A percentile compares a stretch with the other conserved stretches of the same genome.
phyloP scores from a whole-genome alignment of 2,113 vertebrate species.

The Gorilla gorilla region DNA sequence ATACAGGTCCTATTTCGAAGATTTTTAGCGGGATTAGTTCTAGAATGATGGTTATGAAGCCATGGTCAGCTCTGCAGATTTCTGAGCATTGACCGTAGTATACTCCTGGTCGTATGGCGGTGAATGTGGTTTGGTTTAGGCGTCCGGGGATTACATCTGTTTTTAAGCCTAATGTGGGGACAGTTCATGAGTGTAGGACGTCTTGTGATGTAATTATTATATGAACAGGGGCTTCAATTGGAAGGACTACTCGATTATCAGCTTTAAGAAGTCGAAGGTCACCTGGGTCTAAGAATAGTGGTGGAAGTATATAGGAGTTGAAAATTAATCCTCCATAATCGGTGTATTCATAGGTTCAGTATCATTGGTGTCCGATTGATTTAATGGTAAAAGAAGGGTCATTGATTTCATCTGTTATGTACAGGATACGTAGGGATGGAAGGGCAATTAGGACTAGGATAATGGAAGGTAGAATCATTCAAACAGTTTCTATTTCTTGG shows the following conservation, averaged over 20 bases:
- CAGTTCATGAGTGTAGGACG: background rate
- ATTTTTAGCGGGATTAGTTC: rapidly evolving
- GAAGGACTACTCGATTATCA: rapidly evolving
- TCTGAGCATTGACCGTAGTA: background rate
- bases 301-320: rapidly evolving
- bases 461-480: rapidly evolving
- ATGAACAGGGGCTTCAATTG: rapidly evolving
- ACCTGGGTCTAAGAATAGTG: rapidly evolving
- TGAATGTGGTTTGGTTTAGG: no score
- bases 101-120: rapidly evolving
- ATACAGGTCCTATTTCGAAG: background rate
- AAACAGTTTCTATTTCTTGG: background rate
- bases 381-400: rapidly evolving
- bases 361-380: rapidly evolving
- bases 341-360: background rate
- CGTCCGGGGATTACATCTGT: rapidly evolving
- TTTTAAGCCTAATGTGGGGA: no score
- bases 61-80: rapidly evolving
- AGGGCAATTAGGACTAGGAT: background rate
- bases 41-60: background rate
- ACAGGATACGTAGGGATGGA: rapidly evolving
- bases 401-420: rapidly evolving
- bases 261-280: rapidly evolving
- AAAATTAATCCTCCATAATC: rapidly evolving
- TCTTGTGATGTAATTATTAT: background rate